Conservation (phyloP, 1,140 invertebrate species). For the Hydropsyche tenuis region DNA sequence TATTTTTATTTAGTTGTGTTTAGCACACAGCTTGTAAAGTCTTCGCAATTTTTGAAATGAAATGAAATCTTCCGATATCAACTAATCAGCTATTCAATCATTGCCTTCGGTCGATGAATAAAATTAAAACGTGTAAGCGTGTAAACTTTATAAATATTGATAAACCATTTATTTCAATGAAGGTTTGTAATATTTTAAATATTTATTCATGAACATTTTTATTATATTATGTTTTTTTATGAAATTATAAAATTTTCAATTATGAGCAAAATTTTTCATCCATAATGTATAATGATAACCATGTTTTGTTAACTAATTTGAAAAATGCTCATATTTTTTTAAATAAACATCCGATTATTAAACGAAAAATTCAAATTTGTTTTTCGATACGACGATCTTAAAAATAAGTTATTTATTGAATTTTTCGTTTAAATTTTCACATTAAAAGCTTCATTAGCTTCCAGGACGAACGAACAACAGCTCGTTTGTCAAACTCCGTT, state of each 20-base stretch:
- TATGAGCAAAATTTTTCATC: neutral
- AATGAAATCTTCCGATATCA: slow-evolving; percentile 20
- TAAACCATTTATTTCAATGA: neutral
- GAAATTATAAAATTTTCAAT: neutral
- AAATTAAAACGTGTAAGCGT: neutral
- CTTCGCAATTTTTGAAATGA: neutral
- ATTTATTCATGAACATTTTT: neutral
- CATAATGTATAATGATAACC: neutral
- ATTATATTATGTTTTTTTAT: neutral
- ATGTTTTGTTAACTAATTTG: neutral
- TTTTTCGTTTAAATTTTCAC: slow-evolving; percentile 21
- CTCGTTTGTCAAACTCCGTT: slow-evolving; percentile 33
- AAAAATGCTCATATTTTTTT: slow-evolving; percentile 17
- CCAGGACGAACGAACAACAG: slow-evolving; percentile 28
- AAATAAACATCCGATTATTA: slow-evolving; percentile 6
- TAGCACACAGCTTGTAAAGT: neutral
- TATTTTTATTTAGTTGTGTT: neutral
- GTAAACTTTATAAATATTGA: neutral
- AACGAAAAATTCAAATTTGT: slow-evolving; percentile 10
- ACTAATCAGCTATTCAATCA: slow-evolving; percentile 6
- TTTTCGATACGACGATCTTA: neutral
- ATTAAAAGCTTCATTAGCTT: slow-evolving; percentile 37
- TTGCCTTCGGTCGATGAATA: too few relatives aligned
- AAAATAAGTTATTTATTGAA: slow-evolving; percentile 4
- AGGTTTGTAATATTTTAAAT: neutral